Evolutionary conservation across 2,888 invertebrate species (phyloP), one percentile per base, ranked within the genome.

Genomic region (Melieria crassipennis): DNA sequence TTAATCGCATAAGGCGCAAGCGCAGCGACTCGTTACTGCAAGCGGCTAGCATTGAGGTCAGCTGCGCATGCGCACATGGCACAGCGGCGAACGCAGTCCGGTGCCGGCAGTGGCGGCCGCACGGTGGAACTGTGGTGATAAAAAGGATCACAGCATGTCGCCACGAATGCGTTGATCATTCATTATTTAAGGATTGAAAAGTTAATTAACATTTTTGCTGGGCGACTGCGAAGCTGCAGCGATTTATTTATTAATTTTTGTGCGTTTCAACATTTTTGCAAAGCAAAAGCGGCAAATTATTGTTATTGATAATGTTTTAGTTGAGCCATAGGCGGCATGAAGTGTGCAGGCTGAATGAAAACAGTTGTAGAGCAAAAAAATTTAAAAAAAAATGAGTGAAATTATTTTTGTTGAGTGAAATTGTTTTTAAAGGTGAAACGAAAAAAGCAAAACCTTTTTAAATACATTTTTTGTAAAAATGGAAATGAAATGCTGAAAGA

Each of bases 111-210:
- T 30, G 9, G 7, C 57, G 16, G 16, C 56, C n/a, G 46, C 61
- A n/a, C 43, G n/a, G 63, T 47, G 73, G 61, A 64, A 61, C 52
- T 58, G 68, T 65, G 68, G 81, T 83, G 82, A 83, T 82, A 82
- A 84, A 83, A 84, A 84, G 85, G 84, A 84, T 85, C 84, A 78
- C 84, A 84, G 84, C 84, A 78, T 84, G 84, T 85, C 84, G 84
- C 83, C 84, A 78, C 82, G 79, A 80, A 85, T 84, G 85, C 84
- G 85, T 83, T 84, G 85, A 83, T 83, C 86, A 85, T 85, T 84
- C 85, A 83, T 85, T 85, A 86, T 85, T 86, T 84, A 85, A 84
- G 86, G 85, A 83, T 83, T 86, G 86, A 86, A 86, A 86, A 86
- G 86, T 86, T 86, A 86, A 86, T 86, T 86, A 86, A 86, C 85